A percentile compares a stretch with the other conserved stretches of the same genome.
phyloP scores from a whole-genome alignment of 2,888 invertebrate species.

The Melieria crassipennis region DNA sequence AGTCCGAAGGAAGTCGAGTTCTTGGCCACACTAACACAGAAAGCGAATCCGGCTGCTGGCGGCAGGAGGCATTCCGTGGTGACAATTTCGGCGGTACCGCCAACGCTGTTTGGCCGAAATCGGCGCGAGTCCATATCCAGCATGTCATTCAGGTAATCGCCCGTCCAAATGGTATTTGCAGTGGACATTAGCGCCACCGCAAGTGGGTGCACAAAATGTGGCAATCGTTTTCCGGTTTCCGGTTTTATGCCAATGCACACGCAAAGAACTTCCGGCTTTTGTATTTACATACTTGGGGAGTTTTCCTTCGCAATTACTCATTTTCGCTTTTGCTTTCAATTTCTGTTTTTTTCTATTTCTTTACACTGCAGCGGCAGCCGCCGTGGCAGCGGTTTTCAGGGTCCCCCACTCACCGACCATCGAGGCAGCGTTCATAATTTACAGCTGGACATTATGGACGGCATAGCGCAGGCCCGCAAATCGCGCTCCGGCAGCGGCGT shows the following conservation, averaged over 20 bases:
- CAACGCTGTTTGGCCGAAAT: slow-evolving; percentile 81
- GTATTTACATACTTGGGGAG: too few species aligned
- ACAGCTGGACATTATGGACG: slow-evolving; percentile 89
- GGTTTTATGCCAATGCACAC: too few species aligned
- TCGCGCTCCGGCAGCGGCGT: slow-evolving; percentile 71
- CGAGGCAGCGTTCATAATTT: slow-evolving; percentile 83
- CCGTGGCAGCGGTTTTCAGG: slow-evolving; percentile 66
- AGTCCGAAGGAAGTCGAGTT: slow-evolving; percentile 85
- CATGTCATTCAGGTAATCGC: slow-evolving; percentile 69
- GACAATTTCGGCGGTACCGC: slow-evolving; percentile 84
- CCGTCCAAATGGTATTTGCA: too few species aligned
- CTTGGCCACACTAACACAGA: slow-evolving; percentile 82
- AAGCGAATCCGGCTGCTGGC: slow-evolving; percentile 72
- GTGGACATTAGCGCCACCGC: too few species aligned
- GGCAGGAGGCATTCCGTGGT: slow-evolving; percentile 87
- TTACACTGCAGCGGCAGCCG: slow-evolving; percentile 56
- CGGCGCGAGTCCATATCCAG: slow-evolving; percentile 86
- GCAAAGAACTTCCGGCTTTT: too few species aligned
- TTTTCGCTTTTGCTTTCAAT: background rate
- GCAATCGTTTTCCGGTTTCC: too few species aligned
- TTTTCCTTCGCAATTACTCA: slow-evolving; percentile 1
- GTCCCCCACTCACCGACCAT: slow-evolving; percentile 78
- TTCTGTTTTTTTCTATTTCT: background rate
- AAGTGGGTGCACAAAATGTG: too few species aligned
- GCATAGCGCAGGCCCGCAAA: slow-evolving; percentile 83